These are phyloP conservation scores for Peromyscus nudipes DNA, from an alignment of 2,797 vertebrate genomes.

Conservation along the genomic window DNA sequence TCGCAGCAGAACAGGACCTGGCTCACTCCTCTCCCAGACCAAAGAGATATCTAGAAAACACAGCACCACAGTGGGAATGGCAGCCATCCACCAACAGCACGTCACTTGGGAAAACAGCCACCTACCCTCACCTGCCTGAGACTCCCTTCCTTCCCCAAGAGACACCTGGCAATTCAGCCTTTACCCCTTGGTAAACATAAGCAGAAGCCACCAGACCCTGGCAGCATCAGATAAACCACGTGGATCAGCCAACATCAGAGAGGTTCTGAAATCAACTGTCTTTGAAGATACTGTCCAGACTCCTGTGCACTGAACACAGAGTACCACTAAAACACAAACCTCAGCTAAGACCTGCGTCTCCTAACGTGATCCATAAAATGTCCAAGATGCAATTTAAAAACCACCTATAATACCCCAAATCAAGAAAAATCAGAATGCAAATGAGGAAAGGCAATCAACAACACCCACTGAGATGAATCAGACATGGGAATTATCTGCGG, in stretches of 20 bases:
- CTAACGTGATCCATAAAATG: constrained; percentile 6
- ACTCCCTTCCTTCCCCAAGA: neutral
- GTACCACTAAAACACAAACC: neutral
- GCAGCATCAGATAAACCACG: neutral
- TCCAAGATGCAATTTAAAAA: constrained; percentile 52
- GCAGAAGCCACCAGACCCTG: no score
- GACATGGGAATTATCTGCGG: constrained; percentile 35
- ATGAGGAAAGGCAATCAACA: constrained; percentile 58
- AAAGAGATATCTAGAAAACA: neutral
- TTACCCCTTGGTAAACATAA: neutral
- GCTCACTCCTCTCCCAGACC: neutral
- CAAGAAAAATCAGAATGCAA: constrained; percentile 61
- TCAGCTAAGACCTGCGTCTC: neutral
- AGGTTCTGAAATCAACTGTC: neutral
- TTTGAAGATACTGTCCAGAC: neutral
- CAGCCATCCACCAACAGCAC: neutral
- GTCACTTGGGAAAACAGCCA: accelerated
- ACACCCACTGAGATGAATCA: constrained; percentile 52
- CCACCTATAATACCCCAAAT: constrained; percentile 1
- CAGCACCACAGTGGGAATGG: neutral
- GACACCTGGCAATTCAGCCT: no score
- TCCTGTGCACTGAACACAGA: neutral
- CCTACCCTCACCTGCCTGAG: neutral
- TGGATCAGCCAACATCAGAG: neutral
- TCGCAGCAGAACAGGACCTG: neutral